Percentiles rank a stretch among this genome's conserved stretches.
Conservation (phyloP, 2,888 invertebrate genomes). For the Dryobota labecula region DNA sequence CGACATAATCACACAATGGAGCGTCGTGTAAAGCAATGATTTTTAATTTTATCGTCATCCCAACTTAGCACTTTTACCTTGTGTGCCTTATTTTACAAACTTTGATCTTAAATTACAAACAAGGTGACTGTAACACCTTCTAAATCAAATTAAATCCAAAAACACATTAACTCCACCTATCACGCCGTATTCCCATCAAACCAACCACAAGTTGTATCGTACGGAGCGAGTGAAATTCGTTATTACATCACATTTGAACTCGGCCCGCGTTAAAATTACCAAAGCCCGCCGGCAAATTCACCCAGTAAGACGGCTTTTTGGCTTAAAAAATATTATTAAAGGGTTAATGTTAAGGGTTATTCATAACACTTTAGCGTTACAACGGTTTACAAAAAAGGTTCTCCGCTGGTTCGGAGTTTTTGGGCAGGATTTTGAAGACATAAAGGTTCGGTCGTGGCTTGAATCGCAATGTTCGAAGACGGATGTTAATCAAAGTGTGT, state of each 20-base stretch:
- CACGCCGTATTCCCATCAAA: constrained; percentile 55
- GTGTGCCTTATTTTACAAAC: not conserved
- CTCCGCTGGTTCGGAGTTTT: constrained; percentile 42
- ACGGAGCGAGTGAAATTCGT: constrained; percentile 81
- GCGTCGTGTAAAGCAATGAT: too few relatives aligned
- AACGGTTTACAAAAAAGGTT: constrained; percentile 63
- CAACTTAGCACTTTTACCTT: not conserved
- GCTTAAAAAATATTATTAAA: constrained; percentile 79
- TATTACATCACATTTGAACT: constrained; percentile 83
- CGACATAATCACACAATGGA: not conserved
- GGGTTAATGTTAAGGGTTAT: constrained; percentile 70
- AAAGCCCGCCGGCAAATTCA: constrained; percentile 78
- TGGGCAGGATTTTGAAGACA: constrained; percentile 54
- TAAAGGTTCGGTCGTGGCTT: constrained; percentile 58
- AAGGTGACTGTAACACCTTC: not conserved
- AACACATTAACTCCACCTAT: constrained; percentile 15
- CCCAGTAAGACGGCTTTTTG: constrained; percentile 75
- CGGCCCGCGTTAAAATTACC: constrained; percentile 78
- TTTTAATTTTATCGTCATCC: too few relatives aligned
- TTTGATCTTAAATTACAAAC: not conserved
- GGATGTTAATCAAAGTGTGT: constrained; percentile 64
- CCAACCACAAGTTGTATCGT: constrained; percentile 68
- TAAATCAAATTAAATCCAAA: not conserved
- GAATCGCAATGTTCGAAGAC: constrained; percentile 57
- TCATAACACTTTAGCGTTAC: constrained; percentile 69